These are phyloP conservation scores for Dipodomys merriami DNA, from an alignment of 2,113 vertebrate species.

Conservation along the genomic window DNA sequence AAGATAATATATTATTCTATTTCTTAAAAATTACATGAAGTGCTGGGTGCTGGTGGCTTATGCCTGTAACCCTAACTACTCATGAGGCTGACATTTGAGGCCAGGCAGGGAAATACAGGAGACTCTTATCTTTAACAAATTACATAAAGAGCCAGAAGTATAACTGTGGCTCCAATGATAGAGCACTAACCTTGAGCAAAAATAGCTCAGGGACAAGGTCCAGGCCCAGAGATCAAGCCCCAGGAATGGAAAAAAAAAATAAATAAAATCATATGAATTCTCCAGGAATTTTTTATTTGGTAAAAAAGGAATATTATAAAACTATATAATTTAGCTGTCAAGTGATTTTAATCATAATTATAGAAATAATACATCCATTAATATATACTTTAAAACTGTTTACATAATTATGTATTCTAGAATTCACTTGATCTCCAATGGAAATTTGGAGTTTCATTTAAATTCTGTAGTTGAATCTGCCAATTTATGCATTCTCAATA, in stretches of 20 bases:
- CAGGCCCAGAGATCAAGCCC: too few species aligned
- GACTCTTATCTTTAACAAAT: too few species aligned
- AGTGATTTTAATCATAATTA: background rate
- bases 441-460: background rate
- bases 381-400: background rate
- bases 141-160: too few species aligned
- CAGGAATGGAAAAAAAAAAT: too few species aligned
- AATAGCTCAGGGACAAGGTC: too few species aligned
- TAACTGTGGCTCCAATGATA: too few species aligned
- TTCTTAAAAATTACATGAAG: too few species aligned
- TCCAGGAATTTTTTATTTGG: background rate
- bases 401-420: background rate
- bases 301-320: slow-evolving; percentile 23
- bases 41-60: too few species aligned
- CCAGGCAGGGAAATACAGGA: too few species aligned
- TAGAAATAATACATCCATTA: background rate
- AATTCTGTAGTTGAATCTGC: background rate
- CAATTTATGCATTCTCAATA: slow-evolving; percentile 10
- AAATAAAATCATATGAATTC: background rate
- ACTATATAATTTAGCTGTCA: background rate
- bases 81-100: too few species aligned
- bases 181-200: too few species aligned
- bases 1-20: background rate
- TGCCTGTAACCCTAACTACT: too few species aligned
- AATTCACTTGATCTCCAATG: background rate